Evolutionary conservation across 2,888 invertebrate species (phyloP).

Genomic region (Caenorhabditis japonica): DNA sequence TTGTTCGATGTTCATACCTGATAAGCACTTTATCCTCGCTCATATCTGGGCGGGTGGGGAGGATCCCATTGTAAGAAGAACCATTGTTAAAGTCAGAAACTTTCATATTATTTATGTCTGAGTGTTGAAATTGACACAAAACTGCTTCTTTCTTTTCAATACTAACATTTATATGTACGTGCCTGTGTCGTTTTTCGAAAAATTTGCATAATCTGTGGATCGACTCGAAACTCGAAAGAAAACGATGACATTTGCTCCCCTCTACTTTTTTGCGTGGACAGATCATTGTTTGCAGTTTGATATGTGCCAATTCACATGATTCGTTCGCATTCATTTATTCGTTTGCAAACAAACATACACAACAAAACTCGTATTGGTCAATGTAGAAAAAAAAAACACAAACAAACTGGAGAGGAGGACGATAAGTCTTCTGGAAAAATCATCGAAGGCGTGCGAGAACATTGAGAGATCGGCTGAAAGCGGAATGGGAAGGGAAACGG

Average conservation of each 20-base stretch:
- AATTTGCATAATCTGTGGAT: conserved; percentile 32
- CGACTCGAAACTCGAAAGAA: background rate
- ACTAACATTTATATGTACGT: too few species aligned
- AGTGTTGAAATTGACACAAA: too few species aligned
- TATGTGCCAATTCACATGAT: conserved; percentile 38
- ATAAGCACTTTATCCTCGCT: conserved; percentile 48
- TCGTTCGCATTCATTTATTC: too few species aligned
- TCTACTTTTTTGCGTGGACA: background rate
- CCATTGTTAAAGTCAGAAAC: conserved; percentile 45
- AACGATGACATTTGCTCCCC: conserved; percentile 1
- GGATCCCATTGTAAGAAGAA: conserved; percentile 45
- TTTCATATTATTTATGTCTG: too few species aligned
- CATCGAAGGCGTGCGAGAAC: background rate
- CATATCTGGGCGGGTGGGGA: conserved; percentile 52
- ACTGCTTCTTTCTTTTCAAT: too few species aligned
- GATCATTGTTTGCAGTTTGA: conserved; percentile 28
- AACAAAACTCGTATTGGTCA: conserved; percentile 36
- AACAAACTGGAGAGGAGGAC: conserved; percentile 15
- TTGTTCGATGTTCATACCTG: conserved; percentile 15
- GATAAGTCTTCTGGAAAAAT: conserved; percentile 29
- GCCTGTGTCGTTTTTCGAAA: conserved; percentile 3
- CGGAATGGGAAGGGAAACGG: conserved; percentile 1
- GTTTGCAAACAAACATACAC: conserved; percentile 4
- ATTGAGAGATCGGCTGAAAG: conserved; percentile 34
- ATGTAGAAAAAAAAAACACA: too few species aligned